Evolutionary conservation across 2,888 invertebrate species (phyloP).

Genomic region (Nudaria mundana): DNA sequence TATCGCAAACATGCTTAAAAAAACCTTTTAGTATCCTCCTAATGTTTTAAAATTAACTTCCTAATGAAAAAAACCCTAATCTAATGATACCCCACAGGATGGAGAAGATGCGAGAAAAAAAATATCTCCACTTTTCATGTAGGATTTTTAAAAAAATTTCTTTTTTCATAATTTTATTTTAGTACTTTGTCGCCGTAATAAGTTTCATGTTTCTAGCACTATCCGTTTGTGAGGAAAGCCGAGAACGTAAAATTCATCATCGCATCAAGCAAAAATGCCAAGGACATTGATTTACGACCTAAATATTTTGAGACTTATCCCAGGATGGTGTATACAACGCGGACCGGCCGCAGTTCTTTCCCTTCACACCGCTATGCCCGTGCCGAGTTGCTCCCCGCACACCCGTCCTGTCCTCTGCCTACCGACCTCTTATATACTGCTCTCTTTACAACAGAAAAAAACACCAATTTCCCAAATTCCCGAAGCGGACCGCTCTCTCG

Average conservation of each 20-base stretch:
- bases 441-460: slow-evolving; percentile 80
- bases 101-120: no score
- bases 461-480: slow-evolving; percentile 80
- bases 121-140: no score
- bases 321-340: slow-evolving; percentile 29
- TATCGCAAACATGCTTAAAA: no score
- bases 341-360: slow-evolving; percentile 64
- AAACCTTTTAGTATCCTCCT: no score
- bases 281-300: slow-evolving; percentile 38
- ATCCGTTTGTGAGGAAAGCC: no score
- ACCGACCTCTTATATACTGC: slow-evolving; percentile 80
- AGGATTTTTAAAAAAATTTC: no score
- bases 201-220: no score
- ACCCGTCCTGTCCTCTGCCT: slow-evolving; percentile 66
- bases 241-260: background rate
- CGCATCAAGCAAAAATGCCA: background rate
- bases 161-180: no score
- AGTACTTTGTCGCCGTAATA: no score
- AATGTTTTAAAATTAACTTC: no score
- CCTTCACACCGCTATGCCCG: slow-evolving; percentile 79
- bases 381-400: slow-evolving; percentile 66
- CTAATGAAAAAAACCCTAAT: no score
- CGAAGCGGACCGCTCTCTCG: slow-evolving; percentile 74
- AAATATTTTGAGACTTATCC: slow-evolving; percentile 50
- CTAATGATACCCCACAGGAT: no score